phyloP scores from a whole-genome alignment of 2,797 vertebrate species.

The Gephyroberyx darwinii region DNA sequence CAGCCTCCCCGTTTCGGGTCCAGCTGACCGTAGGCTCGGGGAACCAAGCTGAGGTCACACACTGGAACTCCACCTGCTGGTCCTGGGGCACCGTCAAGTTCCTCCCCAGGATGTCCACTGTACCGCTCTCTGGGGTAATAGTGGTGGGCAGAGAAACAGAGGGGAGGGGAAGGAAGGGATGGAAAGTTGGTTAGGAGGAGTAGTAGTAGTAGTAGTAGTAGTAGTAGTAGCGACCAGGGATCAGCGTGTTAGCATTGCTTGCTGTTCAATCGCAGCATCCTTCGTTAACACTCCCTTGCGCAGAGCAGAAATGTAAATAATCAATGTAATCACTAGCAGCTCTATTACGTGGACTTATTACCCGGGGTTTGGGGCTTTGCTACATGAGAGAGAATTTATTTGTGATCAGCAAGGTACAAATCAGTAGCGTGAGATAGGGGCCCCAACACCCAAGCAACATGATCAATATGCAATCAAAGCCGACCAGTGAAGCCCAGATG shows the following conservation, averaged over 20 bases:
- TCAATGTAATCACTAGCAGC: constrained; percentile 26
- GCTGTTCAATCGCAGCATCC: too few relatives aligned
- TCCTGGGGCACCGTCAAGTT: constrained; percentile 58
- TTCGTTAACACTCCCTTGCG: constrained; percentile 2
- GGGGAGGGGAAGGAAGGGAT: not conserved
- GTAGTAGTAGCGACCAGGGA: not conserved
- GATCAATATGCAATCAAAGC: constrained; percentile 46
- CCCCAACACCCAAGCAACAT: constrained; percentile 7
- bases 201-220: too few relatives aligned
- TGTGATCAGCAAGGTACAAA: constrained; percentile 41
- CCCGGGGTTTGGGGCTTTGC: constrained; percentile 14
- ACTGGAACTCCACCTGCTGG: constrained; percentile 69
- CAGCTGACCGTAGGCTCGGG: constrained; percentile 72
- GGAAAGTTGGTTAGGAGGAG: too few relatives aligned
- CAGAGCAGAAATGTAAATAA: constrained; percentile 1
- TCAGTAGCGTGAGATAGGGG: constrained; percentile 19
- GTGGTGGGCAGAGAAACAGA: not conserved
- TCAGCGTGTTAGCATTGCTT: not conserved
- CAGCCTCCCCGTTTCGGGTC: constrained; percentile 48
- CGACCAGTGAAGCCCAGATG: constrained; percentile 5
- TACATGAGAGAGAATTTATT: constrained; percentile 21
- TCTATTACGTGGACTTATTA: constrained; percentile 34
- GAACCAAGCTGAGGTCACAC: constrained; percentile 69
- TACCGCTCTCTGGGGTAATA: constrained; percentile 70
- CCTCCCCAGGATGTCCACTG: constrained; percentile 61